A percentile compares a stretch with the other conserved stretches of the same genome.
Evolutionary conservation across 2,797 vertebrate species (phyloP).

Genomic region (Ceryle rudis): DNA sequence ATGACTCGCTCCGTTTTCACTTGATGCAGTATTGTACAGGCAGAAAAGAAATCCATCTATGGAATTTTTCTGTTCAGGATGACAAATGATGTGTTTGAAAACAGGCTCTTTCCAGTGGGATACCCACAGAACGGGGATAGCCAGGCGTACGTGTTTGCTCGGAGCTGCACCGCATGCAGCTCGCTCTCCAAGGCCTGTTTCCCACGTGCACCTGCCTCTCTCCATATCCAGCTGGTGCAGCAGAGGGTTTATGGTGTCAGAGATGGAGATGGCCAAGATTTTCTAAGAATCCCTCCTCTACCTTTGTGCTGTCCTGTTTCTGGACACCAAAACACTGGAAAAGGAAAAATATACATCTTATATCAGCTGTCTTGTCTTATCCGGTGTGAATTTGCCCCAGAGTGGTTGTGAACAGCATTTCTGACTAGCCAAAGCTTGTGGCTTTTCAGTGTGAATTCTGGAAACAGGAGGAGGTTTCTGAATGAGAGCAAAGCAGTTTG

Average conservation of each 20-base stretch:
- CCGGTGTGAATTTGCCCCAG: neutral
- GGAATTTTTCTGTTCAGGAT: neutral
- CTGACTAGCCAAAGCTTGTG: neutral
- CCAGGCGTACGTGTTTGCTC: neutral
- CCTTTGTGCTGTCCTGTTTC: neutral
- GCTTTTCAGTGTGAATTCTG: neutral
- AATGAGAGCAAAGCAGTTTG: neutral
- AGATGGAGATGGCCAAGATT: neutral
- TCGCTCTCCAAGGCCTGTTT: neutral
- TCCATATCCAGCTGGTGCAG: neutral
- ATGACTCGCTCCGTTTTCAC: neutral
- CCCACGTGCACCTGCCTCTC: neutral
- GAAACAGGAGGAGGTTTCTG: neutral
- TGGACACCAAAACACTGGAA: neutral
- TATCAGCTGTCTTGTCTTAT: neutral
- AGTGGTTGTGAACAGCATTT: neutral
- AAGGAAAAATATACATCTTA: neutral
- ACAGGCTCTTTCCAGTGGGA: neutral
- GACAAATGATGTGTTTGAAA: neutral
- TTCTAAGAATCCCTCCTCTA: neutral
- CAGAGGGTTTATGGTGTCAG: neutral
- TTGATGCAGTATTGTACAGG: neutral
- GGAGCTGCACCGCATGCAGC: neutral
- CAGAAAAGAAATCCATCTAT: neutral
- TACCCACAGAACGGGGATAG: neutral